A percentile compares a stretch with the other conserved stretches of the same genome.
Conservation (phyloP, 2,797 vertebrate species). For the Pipistrellus nathusii region DNA sequence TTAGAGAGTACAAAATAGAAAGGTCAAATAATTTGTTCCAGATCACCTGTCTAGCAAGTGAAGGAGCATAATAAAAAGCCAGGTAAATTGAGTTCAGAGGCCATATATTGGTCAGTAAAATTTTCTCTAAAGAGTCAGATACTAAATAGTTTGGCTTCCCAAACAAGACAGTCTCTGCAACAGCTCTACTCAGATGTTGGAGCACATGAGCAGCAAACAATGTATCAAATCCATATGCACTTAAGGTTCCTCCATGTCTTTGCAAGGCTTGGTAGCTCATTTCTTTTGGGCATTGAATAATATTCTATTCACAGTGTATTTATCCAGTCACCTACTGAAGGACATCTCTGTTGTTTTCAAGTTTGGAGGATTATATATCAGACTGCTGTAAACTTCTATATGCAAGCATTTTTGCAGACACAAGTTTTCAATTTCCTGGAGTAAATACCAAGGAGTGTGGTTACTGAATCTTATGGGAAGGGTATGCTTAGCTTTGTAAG, state of each 20-base stretch:
- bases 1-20: neutral
- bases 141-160: neutral
- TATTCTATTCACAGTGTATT: neutral
- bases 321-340: neutral
- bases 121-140: neutral
- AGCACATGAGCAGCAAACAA: neutral
- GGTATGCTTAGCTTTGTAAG: neutral
- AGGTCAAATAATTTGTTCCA: neutral
- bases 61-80: neutral
- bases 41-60: neutral
- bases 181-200: neutral
- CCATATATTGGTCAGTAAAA: neutral
- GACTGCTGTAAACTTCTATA: neutral
- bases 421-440: neutral
- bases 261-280: neutral
- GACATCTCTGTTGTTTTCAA: neutral
- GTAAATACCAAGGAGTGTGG: neutral
- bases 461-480: neutral
- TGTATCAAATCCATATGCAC: neutral
- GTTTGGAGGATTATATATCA: neutral
- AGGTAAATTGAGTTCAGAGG: neutral
- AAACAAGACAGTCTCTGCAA: neutral
- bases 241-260: neutral
- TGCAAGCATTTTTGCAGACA: neutral
- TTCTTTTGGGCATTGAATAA: neutral